Evolutionary conservation across 2,888 invertebrate genomes (phyloP).

Genomic region (Epistrophe eligans): DNA sequence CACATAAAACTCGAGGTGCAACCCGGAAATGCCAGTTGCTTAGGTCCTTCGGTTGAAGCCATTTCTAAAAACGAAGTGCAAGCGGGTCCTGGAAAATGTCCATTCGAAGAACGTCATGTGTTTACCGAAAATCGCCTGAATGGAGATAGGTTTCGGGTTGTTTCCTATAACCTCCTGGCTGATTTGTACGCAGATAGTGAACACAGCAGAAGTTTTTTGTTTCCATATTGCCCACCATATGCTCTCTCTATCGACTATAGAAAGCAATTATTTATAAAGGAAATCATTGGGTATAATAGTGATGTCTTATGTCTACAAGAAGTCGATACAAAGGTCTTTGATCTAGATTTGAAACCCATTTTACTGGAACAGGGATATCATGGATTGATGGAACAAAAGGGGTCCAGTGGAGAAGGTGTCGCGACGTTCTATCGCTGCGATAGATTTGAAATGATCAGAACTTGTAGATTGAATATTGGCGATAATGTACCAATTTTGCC

Average conservation of each 20-base stretch:
- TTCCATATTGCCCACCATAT: slow-evolving; percentile 93
- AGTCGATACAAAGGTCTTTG: slow-evolving; percentile 92
- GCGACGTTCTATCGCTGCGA: slow-evolving; percentile 90
- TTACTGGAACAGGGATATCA: slow-evolving; percentile 85
- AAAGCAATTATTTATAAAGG: slow-evolving; percentile 93
- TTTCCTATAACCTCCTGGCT: slow-evolving; percentile 96
- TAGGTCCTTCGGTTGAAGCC: slow-evolving; percentile 87
- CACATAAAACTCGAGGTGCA: slow-evolving; percentile 86
- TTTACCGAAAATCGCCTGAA: slow-evolving; percentile 87
- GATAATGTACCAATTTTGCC: slow-evolving; percentile 85
- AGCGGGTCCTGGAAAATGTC: slow-evolving; percentile 91
- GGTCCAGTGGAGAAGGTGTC: slow-evolving; percentile 91
- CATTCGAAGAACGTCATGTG: slow-evolving; percentile 91
- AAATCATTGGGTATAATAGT: slow-evolving; percentile 92
- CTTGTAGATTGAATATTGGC: slow-evolving; percentile 86
- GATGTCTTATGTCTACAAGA: slow-evolving; percentile 97
- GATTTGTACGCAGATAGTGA: slow-evolving; percentile 96
- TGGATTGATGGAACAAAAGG: slow-evolving; percentile 89
- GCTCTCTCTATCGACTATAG: slow-evolving; percentile 93
- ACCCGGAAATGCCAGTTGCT: slow-evolving; percentile 85
- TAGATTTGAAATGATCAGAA: slow-evolving; percentile 87
- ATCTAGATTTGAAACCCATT: slow-evolving; percentile 87
- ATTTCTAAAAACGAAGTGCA: slow-evolving; percentile 87
- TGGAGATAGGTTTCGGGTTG: slow-evolving; percentile 86
- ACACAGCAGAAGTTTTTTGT: slow-evolving; percentile 88